These are phyloP conservation scores for Sericinus montela DNA, from an alignment of 2,888 invertebrate species.

Conservation along the genomic window DNA sequence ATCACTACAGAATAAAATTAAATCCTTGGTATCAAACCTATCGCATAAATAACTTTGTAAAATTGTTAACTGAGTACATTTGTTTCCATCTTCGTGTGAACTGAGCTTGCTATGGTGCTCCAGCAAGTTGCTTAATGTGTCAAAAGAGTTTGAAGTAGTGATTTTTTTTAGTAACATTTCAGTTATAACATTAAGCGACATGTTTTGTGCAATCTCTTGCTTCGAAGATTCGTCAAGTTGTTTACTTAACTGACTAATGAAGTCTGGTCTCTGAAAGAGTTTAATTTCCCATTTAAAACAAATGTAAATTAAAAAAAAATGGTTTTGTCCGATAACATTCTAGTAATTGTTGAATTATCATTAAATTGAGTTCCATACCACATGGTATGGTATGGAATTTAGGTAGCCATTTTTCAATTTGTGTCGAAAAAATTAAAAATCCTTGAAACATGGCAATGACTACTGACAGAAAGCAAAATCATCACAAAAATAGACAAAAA, in stretches of 20 bases:
- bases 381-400: too few species aligned
- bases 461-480: neutral
- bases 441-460: too few species aligned
- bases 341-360: too few species aligned
- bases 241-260: slow-evolving; percentile 38
- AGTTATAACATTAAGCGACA: slow-evolving; percentile 34
- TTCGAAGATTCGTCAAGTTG: slow-evolving; percentile 39
- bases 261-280: slow-evolving; percentile 54
- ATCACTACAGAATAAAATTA: slow-evolving; percentile 51
- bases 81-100: slow-evolving; percentile 20
- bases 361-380: too few species aligned
- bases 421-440: too few species aligned
- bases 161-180: slow-evolving; percentile 40
- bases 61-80: slow-evolving; percentile 34
- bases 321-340: too few species aligned
- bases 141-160: slow-evolving; percentile 27
- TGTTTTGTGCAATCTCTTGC: slow-evolving; percentile 36
- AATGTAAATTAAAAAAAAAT: neutral
- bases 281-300: too few species aligned
- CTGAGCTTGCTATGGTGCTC: slow-evolving; percentile 27
- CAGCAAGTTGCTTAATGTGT: slow-evolving; percentile 37
- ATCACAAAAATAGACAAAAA: neutral
- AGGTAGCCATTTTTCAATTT: too few species aligned
- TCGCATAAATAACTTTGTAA: slow-evolving; percentile 43
- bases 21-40: slow-evolving; percentile 44